phyloP scores from a whole-genome alignment of 1,140 invertebrate species.

The Drosophila simulans region DNA sequence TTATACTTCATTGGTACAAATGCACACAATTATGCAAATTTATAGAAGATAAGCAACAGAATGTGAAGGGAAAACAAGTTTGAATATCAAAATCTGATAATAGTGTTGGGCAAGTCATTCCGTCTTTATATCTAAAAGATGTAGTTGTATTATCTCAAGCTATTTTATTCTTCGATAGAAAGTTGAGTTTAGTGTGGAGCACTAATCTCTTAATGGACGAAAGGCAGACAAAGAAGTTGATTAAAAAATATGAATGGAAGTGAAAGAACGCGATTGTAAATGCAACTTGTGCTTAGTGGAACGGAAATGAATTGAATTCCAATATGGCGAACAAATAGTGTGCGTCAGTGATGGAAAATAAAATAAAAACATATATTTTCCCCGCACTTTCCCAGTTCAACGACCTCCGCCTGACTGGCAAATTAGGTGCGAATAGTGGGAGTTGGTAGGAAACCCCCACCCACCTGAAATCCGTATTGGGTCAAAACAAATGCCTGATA shows the following conservation, averaged over 20 bases:
- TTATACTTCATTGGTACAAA: slow-evolving; percentile 13
- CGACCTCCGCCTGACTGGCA: slow-evolving; percentile 2
- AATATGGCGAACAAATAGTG: slow-evolving; percentile 8
- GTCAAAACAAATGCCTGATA: slow-evolving; percentile 56
- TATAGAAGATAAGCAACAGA: slow-evolving; percentile 10
- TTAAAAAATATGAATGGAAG: slow-evolving; percentile 56
- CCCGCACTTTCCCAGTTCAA: slow-evolving; percentile 14
- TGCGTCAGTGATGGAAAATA: slow-evolving; percentile 3
- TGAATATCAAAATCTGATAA: slow-evolving; percentile 24
- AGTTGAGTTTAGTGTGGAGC: slow-evolving; percentile 2
- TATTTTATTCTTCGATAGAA: slow-evolving; percentile 20
- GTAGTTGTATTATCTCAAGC: slow-evolving; percentile 4
- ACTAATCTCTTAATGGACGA: slow-evolving; percentile 18
- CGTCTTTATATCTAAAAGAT: slow-evolving; percentile 3
- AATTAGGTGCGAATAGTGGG: slow-evolving; percentile 58
- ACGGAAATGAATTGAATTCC: slow-evolving; percentile 40
- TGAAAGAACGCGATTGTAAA: slow-evolving; percentile 26
- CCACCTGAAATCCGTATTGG: slow-evolving; percentile 25
- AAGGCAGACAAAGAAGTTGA: slow-evolving; percentile 34
- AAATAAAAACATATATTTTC: background rate
- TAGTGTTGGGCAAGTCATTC: slow-evolving; percentile 22
- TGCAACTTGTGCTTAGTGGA: slow-evolving; percentile 29
- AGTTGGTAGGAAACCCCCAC: background rate
- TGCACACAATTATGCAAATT: slow-evolving; percentile 16
- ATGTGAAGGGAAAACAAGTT: slow-evolving; percentile 32